Evolutionary conservation across 2,113 vertebrate species (phyloP).

Genomic region (Sylvicapra grimmia): DNA sequence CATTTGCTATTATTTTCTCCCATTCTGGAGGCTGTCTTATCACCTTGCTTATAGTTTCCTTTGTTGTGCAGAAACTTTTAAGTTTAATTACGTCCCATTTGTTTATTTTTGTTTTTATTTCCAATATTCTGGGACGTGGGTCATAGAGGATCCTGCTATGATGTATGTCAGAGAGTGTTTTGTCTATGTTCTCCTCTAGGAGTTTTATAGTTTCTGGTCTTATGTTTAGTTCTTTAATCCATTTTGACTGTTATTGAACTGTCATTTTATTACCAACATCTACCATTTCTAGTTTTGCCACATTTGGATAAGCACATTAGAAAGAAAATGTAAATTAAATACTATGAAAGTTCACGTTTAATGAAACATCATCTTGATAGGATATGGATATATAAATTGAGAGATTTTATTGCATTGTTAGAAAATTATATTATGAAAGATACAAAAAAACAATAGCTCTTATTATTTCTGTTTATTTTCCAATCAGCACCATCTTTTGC

Average conservation of each 20-base stretch:
- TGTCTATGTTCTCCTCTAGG: too few species aligned
- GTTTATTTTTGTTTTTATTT: too few species aligned
- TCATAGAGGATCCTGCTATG: too few species aligned
- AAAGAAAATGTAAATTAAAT: constrained; percentile 54
- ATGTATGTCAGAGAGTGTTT: too few species aligned
- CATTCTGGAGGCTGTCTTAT: too few species aligned
- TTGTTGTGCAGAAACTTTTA: too few species aligned
- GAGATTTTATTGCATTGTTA: constrained; percentile 81
- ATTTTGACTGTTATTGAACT: constrained; percentile 44
- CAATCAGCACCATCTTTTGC: constrained; percentile 75
- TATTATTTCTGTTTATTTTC: constrained; percentile 77
- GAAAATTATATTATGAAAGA: constrained; percentile 82
- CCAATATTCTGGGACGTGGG: too few species aligned
- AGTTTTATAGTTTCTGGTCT: too few species aligned
- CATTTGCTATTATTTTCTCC: too few species aligned
- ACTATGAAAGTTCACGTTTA: constrained; percentile 63
- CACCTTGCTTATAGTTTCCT: too few species aligned
- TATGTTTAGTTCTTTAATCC: too few species aligned
- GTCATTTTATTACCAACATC: constrained; percentile 18
- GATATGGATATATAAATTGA: constrained; percentile 68
- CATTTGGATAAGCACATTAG: constrained; percentile 10
- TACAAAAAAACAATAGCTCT: constrained; percentile 76
- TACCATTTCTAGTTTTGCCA: constrained; percentile 20
- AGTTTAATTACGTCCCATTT: too few species aligned
- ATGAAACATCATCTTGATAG: constrained; percentile 74